Percentiles rank a stretch among this genome's conserved stretches.
phyloP scores from a whole-genome alignment of 2,113 vertebrate genomes.

The Acrocephalus arundinaceus region DNA sequence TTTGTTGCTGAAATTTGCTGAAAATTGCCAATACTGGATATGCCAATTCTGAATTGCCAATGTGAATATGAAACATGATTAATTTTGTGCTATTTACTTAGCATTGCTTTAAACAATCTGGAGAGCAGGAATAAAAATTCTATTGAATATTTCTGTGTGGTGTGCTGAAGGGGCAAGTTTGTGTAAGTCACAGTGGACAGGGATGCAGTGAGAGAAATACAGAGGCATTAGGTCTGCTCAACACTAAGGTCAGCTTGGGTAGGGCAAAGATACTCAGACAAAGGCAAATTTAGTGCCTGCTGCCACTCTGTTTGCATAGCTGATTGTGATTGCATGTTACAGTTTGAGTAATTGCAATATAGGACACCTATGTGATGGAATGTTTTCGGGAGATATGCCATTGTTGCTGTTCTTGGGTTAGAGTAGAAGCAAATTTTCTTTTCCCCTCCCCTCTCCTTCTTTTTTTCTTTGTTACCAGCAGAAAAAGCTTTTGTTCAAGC shows the following conservation, averaged over 20 bases:
- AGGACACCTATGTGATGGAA: neutral
- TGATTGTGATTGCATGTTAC: neutral
- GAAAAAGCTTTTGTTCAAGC: neutral
- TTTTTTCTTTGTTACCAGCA: neutral
- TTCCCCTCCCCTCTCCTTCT: fast-evolving
- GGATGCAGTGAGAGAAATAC: neutral
- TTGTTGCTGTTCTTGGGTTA: fast-evolving
- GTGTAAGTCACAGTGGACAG: neutral
- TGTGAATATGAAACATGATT: neutral
- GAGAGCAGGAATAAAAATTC: neutral
- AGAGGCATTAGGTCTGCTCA: neutral
- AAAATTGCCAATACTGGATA: neutral
- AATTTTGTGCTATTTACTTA: neutral
- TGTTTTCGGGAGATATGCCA: neutral
- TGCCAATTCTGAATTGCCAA: neutral
- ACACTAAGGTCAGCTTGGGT: neutral
- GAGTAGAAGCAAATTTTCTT: neutral
- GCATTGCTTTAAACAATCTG: neutral
- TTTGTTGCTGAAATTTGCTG: neutral
- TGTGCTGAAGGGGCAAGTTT: neutral
- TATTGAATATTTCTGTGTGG: neutral
- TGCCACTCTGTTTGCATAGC: neutral
- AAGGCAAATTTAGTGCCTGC: neutral
- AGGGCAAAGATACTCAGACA: neutral
- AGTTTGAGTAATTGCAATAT: neutral